A percentile compares a stretch with the other conserved stretches of the same genome.
phyloP scores from a whole-genome alignment of 2,888 invertebrate genomes.

The Digitonthophagus gazella region DNA sequence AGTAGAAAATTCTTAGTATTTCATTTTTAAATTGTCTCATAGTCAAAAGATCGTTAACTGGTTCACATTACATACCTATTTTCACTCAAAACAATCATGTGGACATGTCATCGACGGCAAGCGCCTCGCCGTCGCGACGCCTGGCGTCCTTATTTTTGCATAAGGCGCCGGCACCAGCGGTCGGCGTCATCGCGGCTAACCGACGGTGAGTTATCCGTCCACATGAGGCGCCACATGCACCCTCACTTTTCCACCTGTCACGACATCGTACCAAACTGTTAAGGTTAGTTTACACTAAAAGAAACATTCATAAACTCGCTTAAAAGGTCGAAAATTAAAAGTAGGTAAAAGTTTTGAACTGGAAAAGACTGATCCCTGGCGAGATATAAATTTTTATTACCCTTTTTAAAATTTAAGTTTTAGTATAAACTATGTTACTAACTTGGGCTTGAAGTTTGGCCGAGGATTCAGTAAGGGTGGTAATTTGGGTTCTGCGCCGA shows the following conservation, averaged over 20 bases:
- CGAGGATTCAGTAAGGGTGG: conserved; percentile 37
- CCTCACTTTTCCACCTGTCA: conserved; percentile 5
- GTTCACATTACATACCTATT: too few species aligned
- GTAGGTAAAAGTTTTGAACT: too few species aligned
- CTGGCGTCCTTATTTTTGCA: conserved; percentile 5
- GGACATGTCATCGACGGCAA: conserved; percentile 29
- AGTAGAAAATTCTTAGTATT: too few species aligned
- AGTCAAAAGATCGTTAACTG: too few species aligned
- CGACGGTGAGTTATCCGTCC: conserved; percentile 7
- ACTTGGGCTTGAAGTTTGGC: conserved; percentile 35
- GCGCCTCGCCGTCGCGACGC: conserved; percentile 28
- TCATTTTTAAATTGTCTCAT: too few species aligned
- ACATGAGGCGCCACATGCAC: conserved; percentile 14
- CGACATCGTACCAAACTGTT: background rate
- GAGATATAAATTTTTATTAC: background rate
- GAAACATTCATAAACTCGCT: background rate
- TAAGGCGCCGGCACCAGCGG: conserved; percentile 28
- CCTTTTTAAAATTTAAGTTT: background rate
- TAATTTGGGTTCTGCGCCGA: conserved; percentile 35
- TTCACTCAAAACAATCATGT: background rate
- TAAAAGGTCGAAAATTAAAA: background rate
- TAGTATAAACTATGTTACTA: conserved; percentile 18
- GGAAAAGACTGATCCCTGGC: too few species aligned
- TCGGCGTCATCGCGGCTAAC: conserved; percentile 26
- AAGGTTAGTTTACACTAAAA: background rate